Conservation (phyloP, 2,797 vertebrate species). For the Oreortyx pictus region DNA sequence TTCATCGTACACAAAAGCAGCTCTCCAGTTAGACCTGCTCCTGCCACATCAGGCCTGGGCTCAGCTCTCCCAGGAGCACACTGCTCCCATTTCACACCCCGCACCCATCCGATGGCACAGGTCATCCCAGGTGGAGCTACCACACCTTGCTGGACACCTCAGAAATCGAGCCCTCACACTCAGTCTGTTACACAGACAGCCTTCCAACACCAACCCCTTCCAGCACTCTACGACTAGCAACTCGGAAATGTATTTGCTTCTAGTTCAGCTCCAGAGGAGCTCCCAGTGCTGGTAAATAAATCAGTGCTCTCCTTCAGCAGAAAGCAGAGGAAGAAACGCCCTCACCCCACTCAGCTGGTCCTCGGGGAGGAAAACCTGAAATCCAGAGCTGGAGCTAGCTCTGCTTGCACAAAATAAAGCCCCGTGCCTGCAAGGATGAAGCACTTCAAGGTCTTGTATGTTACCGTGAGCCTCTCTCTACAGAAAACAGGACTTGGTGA, state of each 20-base stretch:
- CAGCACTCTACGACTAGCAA: neutral
- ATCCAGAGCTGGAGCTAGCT: neutral
- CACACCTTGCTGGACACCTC: neutral
- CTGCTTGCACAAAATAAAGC: neutral
- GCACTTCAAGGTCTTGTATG: slow-evolving; percentile 14
- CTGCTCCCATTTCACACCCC: no score
- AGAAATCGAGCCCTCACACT: neutral
- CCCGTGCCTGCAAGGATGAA: neutral
- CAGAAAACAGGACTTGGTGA: neutral
- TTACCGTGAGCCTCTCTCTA: neutral
- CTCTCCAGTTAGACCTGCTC: neutral
- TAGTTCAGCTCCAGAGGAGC: neutral
- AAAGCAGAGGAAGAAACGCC: neutral
- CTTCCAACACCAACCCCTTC: no score
- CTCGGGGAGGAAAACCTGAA: neutral
- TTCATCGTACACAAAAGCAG: neutral
- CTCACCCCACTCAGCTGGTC: neutral
- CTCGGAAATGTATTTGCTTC: neutral
- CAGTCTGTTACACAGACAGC: neutral
- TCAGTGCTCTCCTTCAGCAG: neutral
- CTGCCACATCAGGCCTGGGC: neutral
- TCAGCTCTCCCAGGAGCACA: no score
- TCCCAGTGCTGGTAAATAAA: neutral
- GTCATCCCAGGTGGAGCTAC: neutral
- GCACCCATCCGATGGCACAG: neutral